These are phyloP conservation scores for Sphaeridia pumilis DNA, from an alignment of 2,888 invertebrate species.

Conservation along the genomic window DNA sequence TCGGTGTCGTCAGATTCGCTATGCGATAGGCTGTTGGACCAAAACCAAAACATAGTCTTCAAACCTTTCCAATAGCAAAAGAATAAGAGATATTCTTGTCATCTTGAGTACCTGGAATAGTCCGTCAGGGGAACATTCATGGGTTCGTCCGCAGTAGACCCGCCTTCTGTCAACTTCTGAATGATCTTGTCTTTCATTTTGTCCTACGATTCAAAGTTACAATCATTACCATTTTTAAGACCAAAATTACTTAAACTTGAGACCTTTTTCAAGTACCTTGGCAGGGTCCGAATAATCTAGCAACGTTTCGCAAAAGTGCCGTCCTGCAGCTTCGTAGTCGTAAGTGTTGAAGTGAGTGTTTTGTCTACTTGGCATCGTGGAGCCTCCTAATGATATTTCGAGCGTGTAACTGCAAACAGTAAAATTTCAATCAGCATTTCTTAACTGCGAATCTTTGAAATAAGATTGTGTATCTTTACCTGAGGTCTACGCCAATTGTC, in stretches of 20 bases:
- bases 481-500: constrained; percentile 84
- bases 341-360: constrained; percentile 73
- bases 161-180: constrained; percentile 63
- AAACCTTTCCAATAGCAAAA: too few species aligned
- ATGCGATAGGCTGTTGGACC: constrained; percentile 26
- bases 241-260: background rate
- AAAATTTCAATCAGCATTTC: background rate
- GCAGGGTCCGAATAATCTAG: constrained; percentile 80
- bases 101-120: constrained; percentile 75
- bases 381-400: constrained; percentile 90
- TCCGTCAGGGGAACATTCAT: constrained; percentile 74
- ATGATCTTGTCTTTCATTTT: constrained; percentile 66
- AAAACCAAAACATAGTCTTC: too few species aligned
- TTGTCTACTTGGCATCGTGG: constrained; percentile 61
- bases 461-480: constrained; percentile 15
- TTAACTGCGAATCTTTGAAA: background rate
- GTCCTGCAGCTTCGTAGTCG: constrained; percentile 72
- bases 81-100: background rate
- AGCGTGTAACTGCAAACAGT: constrained; percentile 63
- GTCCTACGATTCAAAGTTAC: constrained; percentile 47
- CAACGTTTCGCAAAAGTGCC: constrained; percentile 82
- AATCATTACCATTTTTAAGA: background rate
- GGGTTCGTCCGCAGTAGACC: constrained; percentile 78
- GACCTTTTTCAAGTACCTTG: constrained; percentile 54
- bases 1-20: constrained; percentile 27